Percentiles rank a stretch among this genome's conserved stretches.
These are phyloP conservation scores for Dione juno DNA, from an alignment of 2,888 invertebrate genomes.

Conservation along the genomic window DNA sequence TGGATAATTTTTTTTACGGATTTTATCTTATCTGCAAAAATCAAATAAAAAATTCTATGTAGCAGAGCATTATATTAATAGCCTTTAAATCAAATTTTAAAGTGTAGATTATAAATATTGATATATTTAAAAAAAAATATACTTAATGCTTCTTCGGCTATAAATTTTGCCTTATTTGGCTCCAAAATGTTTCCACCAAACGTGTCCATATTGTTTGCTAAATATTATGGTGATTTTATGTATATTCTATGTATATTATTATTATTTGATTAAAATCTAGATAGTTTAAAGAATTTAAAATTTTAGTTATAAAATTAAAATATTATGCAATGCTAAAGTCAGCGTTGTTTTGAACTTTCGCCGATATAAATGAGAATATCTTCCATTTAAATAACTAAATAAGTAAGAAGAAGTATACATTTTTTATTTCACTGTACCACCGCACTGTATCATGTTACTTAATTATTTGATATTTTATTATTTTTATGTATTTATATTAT, in stretches of 20 bases:
- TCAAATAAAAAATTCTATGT: background rate
- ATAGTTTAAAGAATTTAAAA: too few species aligned
- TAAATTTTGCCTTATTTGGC: background rate
- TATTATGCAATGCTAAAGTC: too few species aligned
- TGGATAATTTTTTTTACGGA: too few species aligned
- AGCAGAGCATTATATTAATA: background rate
- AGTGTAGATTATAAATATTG: constrained; percentile 14
- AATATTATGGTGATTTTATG: background rate
- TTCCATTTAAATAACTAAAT: too few species aligned
- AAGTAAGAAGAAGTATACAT: too few species aligned
- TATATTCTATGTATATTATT: background rate
- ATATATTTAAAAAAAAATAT: constrained; percentile 11
- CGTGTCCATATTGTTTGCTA: background rate
- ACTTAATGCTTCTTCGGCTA: background rate
- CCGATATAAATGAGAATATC: too few species aligned
- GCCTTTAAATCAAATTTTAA: background rate
- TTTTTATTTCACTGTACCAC: too few species aligned
- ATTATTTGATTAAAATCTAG: background rate
- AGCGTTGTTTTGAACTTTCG: too few species aligned
- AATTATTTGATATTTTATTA: too few species aligned
- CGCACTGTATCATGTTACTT: too few species aligned
- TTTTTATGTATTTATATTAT: too few species aligned
- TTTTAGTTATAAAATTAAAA: background rate
- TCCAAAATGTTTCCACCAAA: background rate
- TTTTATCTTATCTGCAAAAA: background rate